A percentile compares a stretch with the other conserved stretches of the same genome.
Conservation (phyloP, 2,888 invertebrate genomes). For the Bedellia somnulentella region DNA sequence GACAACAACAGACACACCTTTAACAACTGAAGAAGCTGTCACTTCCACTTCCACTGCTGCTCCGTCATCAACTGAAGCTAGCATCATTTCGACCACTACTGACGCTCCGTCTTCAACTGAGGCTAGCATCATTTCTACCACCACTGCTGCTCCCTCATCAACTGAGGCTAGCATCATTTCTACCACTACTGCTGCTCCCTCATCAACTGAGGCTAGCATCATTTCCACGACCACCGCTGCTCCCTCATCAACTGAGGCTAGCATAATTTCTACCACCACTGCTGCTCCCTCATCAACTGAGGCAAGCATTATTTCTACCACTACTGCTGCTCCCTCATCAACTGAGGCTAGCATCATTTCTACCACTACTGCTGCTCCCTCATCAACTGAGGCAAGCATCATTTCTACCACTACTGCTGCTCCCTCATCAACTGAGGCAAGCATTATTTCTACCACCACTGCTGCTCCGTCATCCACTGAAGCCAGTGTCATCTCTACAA, state of each 20-base stretch:
- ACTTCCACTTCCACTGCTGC: slow-evolving; percentile 6
- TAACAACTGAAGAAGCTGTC: slow-evolving; percentile 1
- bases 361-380: not conserved
- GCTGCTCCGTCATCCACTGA: not conserved
- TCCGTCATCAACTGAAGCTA: slow-evolving; percentile 3
- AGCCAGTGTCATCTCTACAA: not conserved
- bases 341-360: not conserved
- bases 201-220: not conserved
- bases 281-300: not conserved
- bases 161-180: no score
- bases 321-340: not conserved
- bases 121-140: not conserved
- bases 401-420: not conserved
- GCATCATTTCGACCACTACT: slow-evolving; percentile 2
- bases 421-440: not conserved
- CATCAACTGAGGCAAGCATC: not conserved
- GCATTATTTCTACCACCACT: not conserved
- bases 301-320: not conserved
- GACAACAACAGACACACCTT: slow-evolving; percentile 1
- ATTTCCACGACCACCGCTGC: not conserved
- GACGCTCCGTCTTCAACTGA: not conserved
- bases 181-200: no score
- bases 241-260: not conserved
- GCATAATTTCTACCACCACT: not conserved
- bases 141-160: not conserved